Evolutionary conservation across 2,113 vertebrate species (phyloP).

Genomic region (Tonatia bakeri): DNA sequence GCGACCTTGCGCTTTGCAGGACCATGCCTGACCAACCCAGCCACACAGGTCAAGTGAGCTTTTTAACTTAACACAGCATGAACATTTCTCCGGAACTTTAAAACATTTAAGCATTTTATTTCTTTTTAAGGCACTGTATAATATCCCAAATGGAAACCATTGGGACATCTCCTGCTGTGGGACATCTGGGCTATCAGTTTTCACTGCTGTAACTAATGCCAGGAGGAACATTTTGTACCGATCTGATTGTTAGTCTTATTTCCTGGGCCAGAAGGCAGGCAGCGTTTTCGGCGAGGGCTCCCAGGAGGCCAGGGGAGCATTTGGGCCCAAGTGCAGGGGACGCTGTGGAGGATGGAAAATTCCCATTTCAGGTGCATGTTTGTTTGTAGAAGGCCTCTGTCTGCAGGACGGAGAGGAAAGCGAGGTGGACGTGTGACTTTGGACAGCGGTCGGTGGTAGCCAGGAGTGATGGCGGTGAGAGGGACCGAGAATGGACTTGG

Average conservation of each 20-base stretch:
- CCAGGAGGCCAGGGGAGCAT: not conserved
- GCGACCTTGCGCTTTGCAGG: no score
- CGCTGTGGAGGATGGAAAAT: not conserved
- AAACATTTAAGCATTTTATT: not conserved
- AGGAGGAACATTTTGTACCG: not conserved
- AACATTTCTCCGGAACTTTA: not conserved
- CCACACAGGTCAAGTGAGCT: no score
- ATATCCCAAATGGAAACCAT: not conserved
- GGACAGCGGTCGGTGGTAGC: not conserved
- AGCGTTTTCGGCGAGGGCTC: not conserved
- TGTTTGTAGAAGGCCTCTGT: not conserved
- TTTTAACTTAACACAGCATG: not conserved
- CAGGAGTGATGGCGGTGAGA: not conserved
- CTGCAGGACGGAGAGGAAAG: not conserved
- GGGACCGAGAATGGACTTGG: not conserved
- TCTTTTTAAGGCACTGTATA: not conserved
- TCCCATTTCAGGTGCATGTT: not conserved
- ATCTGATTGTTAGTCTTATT: not conserved
- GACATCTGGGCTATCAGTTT: not conserved
- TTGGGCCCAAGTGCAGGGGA: not conserved
- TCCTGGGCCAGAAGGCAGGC: not conserved
- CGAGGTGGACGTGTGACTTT: not conserved
- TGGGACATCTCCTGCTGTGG: not conserved
- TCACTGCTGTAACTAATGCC: not conserved
- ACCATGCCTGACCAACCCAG: no score